These are phyloP conservation scores for Cromileptes altivelis DNA, from an alignment of 2,113 vertebrate genomes.

Conservation along the genomic window DNA sequence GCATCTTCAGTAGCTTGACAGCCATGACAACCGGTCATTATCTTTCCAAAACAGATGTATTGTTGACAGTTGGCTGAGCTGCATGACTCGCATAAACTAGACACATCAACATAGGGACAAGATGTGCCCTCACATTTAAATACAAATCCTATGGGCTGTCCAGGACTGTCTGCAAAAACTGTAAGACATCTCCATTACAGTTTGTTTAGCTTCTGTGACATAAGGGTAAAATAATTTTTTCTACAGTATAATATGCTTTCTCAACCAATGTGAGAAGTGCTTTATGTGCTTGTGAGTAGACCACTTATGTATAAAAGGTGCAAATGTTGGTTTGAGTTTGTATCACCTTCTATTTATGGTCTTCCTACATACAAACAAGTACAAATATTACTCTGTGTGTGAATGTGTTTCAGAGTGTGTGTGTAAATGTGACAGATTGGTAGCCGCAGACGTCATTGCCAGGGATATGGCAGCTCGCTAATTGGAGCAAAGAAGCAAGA, in stretches of 20 bases:
- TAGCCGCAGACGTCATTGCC: constrained; percentile 57
- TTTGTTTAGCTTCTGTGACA: not conserved
- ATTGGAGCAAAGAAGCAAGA: constrained; percentile 75
- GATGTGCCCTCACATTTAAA: not conserved
- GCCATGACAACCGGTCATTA: constrained; percentile 72
- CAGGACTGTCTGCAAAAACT: not conserved
- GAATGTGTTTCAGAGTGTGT: constrained; percentile 12
- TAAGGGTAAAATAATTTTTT: not conserved
- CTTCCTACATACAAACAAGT: not conserved
- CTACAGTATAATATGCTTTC: not conserved
- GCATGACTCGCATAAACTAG: constrained; percentile 18
- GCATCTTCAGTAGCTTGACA: constrained; percentile 56
- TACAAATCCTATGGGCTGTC: not conserved
- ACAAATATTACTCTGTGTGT: not conserved
- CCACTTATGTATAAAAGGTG: not conserved
- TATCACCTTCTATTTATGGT: not conserved
- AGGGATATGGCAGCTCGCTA: constrained; percentile 56
- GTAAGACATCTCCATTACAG: not conserved
- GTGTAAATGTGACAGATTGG: constrained; percentile 56
- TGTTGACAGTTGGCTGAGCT: constrained; percentile 50
- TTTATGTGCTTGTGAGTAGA: not conserved
- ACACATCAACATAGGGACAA: constrained; percentile 7
- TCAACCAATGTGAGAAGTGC: not conserved
- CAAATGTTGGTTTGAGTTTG: not conserved
- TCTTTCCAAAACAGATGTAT: constrained; percentile 65